Percentiles rank a stretch among this genome's conserved stretches.
phyloP scores from a whole-genome alignment of 2,797 vertebrate genomes.

The Chrysocyon brachyurus region DNA sequence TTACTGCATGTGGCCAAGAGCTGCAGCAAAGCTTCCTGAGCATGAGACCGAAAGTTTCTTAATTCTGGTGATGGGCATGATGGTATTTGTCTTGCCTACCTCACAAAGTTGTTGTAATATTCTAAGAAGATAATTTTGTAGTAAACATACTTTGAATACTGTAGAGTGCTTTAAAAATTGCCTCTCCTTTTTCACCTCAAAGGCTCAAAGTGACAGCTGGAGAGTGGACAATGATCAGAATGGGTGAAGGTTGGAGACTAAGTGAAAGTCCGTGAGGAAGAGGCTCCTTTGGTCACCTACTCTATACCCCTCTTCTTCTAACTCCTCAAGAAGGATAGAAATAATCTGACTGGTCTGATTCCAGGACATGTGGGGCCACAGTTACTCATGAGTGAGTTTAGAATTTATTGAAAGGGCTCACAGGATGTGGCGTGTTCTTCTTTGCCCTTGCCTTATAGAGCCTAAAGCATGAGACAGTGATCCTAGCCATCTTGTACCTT shows the following conservation, averaged over 20 bases:
- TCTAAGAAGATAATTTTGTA: neutral
- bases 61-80: neutral
- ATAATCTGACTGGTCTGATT: neutral
- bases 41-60: neutral
- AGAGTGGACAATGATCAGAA: neutral
- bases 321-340: conserved; percentile 4
- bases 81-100: neutral
- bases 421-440: neutral
- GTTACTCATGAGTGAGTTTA: neutral
- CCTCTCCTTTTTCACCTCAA: neutral
- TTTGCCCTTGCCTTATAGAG: neutral
- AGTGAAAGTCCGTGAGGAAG: neutral
- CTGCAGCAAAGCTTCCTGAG: neutral
- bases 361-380: neutral
- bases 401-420: neutral
- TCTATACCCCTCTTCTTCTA: neutral
- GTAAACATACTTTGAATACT: neutral
- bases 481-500: neutral
- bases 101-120: neutral
- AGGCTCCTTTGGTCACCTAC: neutral
- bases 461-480: neutral
- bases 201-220: conserved; percentile 21
- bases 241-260: neutral
- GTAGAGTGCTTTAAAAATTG: neutral
- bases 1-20: neutral